Conservation (phyloP, 37 sponge, comb jelly and placozoan genomes). For the Bolinopsis microptera region DNA sequence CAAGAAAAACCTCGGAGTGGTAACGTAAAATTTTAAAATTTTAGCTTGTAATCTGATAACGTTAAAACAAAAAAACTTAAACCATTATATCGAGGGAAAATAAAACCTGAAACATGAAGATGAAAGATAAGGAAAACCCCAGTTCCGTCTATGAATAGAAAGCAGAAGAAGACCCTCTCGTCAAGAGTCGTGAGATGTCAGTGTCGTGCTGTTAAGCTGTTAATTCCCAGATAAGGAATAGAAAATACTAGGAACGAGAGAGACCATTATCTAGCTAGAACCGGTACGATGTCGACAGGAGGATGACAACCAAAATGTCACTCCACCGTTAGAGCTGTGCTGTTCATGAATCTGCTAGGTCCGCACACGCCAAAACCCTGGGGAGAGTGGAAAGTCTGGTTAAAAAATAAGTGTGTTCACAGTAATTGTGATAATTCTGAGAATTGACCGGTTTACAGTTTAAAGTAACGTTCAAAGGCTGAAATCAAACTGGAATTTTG, state of each 20-base stretch:
- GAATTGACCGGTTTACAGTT: too few relatives aligned
- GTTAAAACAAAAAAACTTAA: not conserved
- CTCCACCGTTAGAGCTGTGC: conserved; percentile 29
- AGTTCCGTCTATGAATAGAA: too few relatives aligned
- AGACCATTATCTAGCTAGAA: not conserved
- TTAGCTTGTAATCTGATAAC: not conserved
- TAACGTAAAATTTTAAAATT: too few relatives aligned
- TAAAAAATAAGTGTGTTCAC: too few relatives aligned
- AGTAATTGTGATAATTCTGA: too few relatives aligned
- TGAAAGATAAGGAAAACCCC: not conserved
- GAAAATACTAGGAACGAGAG: conserved; percentile 3
- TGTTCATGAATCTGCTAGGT: conserved; percentile 58
- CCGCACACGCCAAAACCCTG: conserved; percentile 57
- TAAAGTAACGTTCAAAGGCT: too few relatives aligned
- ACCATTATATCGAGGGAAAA: too few relatives aligned
- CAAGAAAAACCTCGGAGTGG: too few relatives aligned
- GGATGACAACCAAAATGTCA: not conserved
- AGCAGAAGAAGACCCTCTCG: too few relatives aligned
- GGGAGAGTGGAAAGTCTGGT: too few relatives aligned
- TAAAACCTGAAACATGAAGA: not conserved
- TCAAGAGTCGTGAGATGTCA: not conserved
- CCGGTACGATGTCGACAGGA: conserved; percentile 6
- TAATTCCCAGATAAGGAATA: not conserved
- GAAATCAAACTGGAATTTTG: too few relatives aligned
- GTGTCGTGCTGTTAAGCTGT: too few relatives aligned